Conservation (phyloP, 2,797 vertebrate genomes). For the Florisuga fusca region DNA sequence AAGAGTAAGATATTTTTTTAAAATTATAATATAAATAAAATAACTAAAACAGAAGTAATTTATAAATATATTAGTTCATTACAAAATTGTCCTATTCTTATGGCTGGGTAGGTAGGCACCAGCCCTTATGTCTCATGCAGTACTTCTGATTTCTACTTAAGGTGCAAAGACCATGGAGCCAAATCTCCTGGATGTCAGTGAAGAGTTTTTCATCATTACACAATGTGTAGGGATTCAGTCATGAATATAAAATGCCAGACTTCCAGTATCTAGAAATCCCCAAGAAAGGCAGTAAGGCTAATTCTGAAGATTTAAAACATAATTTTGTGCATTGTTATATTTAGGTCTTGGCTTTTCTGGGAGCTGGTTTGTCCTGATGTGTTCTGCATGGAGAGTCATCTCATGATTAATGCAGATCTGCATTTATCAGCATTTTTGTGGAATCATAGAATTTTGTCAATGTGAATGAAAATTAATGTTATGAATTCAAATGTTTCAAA, state of each 20-base stretch:
- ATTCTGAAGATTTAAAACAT: background rate
- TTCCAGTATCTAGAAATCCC: fast-evolving
- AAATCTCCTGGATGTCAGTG: background rate
- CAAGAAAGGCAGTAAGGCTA: background rate
- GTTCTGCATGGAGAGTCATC: background rate
- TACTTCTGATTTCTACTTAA: background rate
- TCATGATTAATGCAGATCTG: background rate
- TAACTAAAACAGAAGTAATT: background rate
- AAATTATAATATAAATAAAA: background rate
- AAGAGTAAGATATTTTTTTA: background rate
- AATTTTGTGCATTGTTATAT: background rate
- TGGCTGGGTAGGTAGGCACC: background rate
- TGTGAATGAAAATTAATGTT: background rate
- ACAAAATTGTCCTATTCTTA: background rate
- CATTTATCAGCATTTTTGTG: background rate
- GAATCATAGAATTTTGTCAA: background rate
- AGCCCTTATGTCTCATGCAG: background rate
- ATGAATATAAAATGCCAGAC: background rate
- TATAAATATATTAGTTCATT: background rate
- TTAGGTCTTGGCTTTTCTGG: background rate
- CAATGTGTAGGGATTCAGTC: background rate
- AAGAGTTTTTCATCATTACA: background rate
- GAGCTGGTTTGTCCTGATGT: background rate
- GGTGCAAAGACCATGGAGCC: background rate
- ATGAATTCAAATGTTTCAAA: background rate